Percentiles rank a stretch among this genome's conserved stretches.
These are phyloP conservation scores for Aplidium turbinatum DNA, from an alignment of 23 tunicate species.

Conservation along the genomic window DNA sequence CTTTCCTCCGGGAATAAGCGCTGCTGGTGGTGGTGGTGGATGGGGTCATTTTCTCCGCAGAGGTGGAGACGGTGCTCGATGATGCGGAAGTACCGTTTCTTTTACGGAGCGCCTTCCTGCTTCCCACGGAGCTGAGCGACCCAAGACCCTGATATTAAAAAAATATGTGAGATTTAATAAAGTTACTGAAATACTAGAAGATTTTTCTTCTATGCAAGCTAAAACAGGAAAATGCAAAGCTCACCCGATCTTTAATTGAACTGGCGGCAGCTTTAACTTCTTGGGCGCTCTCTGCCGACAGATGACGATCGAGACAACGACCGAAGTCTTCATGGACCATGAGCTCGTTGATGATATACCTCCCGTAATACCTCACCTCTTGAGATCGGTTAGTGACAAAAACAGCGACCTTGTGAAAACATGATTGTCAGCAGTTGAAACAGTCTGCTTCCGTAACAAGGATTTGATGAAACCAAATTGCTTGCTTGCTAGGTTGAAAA, in stretches of 20 bases:
- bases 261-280: constrained; percentile 56
- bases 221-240: not conserved
- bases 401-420: constrained; percentile 53
- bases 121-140: constrained; percentile 60
- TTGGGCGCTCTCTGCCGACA: constrained; percentile 48
- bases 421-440: too few species aligned
- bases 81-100: constrained; percentile 1
- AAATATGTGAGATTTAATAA: not conserved
- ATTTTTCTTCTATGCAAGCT: not conserved
- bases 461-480: too few species aligned
- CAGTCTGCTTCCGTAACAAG: too few species aligned
- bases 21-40: not conserved
- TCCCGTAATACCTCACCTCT: constrained; percentile 74
- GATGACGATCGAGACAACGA: constrained; percentile 50
- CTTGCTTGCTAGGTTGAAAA: too few species aligned
- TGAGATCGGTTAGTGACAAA: constrained; percentile 63
- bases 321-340: constrained; percentile 69
- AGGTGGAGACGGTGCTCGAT: not conserved
- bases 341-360: constrained; percentile 55
- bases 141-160: constrained; percentile 57
- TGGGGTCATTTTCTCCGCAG: not conserved
- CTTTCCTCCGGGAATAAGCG: not conserved
- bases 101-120: constrained; percentile 13
- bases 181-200: not conserved
- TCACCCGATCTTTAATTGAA: constrained; percentile 62